phyloP scores from a whole-genome alignment of 2,888 invertebrate species.

The Callimorpha dominula region DNA sequence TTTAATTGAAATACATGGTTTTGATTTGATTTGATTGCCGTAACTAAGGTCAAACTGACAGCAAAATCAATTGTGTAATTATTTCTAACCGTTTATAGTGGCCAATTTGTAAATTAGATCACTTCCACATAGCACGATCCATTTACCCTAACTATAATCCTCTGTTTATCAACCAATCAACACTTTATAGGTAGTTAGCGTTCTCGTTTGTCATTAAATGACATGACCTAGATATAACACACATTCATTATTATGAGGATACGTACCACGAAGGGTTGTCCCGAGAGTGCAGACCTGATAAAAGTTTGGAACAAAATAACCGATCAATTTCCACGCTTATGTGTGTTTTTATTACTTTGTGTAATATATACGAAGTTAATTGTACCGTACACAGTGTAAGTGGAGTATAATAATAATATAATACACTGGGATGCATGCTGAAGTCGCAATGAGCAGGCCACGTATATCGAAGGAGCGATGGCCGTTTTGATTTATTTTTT shows the following conservation, averaged over 20 bases:
- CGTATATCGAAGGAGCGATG: too few species aligned
- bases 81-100: too few species aligned
- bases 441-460: too few species aligned
- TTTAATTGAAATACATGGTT: too few species aligned
- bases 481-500: too few species aligned
- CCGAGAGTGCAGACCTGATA: conserved; percentile 27
- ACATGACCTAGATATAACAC: conserved; percentile 5
- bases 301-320: conserved; percentile 26
- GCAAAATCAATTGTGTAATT: too few species aligned
- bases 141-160: neutral
- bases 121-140: too few species aligned
- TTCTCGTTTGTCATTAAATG: neutral
- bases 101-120: too few species aligned
- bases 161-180: neutral
- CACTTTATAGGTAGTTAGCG: conserved; percentile 1
- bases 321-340: conserved; percentile 33
- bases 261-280: conserved; percentile 3
- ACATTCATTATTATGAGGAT: neutral
- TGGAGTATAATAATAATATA: too few species aligned
- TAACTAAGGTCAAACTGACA: too few species aligned
- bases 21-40: too few species aligned
- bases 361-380: conserved; percentile 28
- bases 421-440: too few species aligned
- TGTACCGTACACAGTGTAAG: conserved; percentile 14
- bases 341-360: conserved; percentile 31